Base-by-base conservation (phyloP, 2,113 vertebrate genomes). In the Clarias batrachus region DNA sequence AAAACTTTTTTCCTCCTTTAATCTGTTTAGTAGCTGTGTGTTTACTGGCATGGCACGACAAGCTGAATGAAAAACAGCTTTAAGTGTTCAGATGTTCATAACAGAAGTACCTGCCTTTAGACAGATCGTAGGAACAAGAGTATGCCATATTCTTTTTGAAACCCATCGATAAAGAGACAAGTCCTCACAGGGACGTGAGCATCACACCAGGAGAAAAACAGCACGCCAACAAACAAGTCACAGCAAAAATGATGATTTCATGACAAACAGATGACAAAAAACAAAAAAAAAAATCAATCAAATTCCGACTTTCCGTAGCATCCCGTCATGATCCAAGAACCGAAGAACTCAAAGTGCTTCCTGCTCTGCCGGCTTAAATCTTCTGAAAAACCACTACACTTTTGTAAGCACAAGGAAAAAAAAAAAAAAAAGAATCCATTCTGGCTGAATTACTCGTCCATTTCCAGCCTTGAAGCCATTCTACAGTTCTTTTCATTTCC, bases 401-500 rank as follows among this genome's bases (percentile, higher is more conserved):
- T 30, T 30, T 27, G n/a, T 57, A 60, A 63, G 23, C 1, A 62
- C 19, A 66, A 27, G 25, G 25, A 4, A 23, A 2, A 71, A 68
- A 70, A 37, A 71, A 10, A 23, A 48, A 52, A 48, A 76, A 76
- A 25, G 17, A 71, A 41, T 73, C 21, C 65, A 12, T 66, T 30
- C 30, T 17, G 10, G 33, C 25, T 60, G 10, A 14, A 30, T 80
- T 66, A 33, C 63, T 62, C 11, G 54, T 82, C 56, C 37, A 86
- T 78, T 88, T 81, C 60, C 76, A 84, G 81, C 60, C 83, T 68
- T 25, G 25, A 77, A 80, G 60, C 9, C 3, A 41, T 59, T 63
- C 54, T 54, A 56, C n/a, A 48, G 77, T 73, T 48, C 13, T n/a
- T 56, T 19, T 73, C 77, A 33, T 74, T 41, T 77, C 23, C 1